Percentiles rank a stretch among this genome's conserved stretches.
Conservation (phyloP, 2,113 vertebrate genomes). For the Lycaon pictus region DNA sequence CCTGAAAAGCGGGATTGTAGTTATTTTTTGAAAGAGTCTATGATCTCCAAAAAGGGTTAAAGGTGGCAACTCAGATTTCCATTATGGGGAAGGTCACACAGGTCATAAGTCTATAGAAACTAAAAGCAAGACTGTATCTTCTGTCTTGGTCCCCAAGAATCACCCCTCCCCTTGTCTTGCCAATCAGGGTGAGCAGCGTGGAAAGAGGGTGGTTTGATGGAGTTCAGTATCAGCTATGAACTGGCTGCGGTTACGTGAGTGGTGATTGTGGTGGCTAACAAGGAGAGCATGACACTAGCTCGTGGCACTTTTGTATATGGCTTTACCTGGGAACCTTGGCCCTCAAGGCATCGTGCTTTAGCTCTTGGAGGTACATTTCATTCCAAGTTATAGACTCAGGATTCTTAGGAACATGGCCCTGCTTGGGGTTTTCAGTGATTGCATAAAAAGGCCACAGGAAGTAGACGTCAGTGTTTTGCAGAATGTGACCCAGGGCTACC, state of each 20-base stretch:
- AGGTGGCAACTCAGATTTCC: neutral
- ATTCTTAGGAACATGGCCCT: neutral
- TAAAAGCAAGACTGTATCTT: neutral
- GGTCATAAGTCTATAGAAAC: neutral
- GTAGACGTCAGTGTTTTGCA: neutral
- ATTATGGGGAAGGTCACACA: neutral
- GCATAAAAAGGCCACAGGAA: neutral
- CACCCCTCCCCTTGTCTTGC: neutral
- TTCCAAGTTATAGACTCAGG: neutral
- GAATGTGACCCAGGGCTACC: neutral
- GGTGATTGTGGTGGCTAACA: neutral
- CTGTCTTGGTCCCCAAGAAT: neutral
- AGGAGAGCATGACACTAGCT: accelerated
- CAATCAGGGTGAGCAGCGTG: neutral
- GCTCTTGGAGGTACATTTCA: neutral
- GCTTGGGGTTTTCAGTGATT: neutral
- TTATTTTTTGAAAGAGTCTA: neutral
- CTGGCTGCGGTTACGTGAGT: neutral
- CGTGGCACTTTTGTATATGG: accelerated
- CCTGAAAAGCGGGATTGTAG: neutral
- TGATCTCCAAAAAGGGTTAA: neutral
- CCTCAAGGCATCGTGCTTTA: neutral
- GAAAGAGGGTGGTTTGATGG: neutral
- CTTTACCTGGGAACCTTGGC: neutral
- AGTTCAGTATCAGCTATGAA: neutral